Percentiles rank a stretch among this genome's conserved stretches.
These are phyloP conservation scores for Connochaetes taurinus DNA, from an alignment of 2,113 vertebrate genomes.

Conservation along the genomic window DNA sequence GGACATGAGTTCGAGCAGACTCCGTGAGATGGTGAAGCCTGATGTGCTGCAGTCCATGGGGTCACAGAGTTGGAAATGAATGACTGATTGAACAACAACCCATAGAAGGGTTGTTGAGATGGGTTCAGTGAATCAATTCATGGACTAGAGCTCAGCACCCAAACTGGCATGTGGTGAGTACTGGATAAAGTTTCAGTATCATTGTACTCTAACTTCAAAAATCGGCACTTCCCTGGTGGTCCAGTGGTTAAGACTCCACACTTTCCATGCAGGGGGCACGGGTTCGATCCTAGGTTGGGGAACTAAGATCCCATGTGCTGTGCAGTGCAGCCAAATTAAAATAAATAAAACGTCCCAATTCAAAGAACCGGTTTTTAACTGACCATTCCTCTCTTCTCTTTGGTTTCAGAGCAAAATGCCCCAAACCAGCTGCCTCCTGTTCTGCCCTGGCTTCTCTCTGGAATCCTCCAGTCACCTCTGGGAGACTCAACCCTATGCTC, in stretches of 20 bases:
- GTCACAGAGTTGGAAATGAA: background rate
- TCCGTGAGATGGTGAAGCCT: background rate
- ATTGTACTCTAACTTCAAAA: background rate
- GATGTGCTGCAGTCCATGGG: background rate
- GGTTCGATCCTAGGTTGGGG: background rate
- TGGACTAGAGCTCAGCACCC: background rate
- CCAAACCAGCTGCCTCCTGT: background rate
- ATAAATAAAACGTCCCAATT: background rate
- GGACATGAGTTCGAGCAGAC: background rate
- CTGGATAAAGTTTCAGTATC: background rate
- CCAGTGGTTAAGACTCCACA: background rate
- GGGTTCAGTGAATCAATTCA: background rate
- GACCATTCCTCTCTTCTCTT: too few relatives aligned
- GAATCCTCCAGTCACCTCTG: rapidly evolving
- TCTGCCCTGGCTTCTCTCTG: background rate
- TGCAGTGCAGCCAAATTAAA: background rate
- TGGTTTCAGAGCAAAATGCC: background rate
- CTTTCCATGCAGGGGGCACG: background rate
- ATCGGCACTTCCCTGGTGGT: background rate
- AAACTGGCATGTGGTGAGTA: background rate
- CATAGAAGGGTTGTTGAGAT: background rate
- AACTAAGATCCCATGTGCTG: background rate
- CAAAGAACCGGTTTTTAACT: background rate
- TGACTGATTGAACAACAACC: background rate
- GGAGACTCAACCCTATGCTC: background rate